Evolutionary conservation across 2,797 vertebrate species (phyloP).

Genomic region (Poeciliopsis presidionis): DNA sequence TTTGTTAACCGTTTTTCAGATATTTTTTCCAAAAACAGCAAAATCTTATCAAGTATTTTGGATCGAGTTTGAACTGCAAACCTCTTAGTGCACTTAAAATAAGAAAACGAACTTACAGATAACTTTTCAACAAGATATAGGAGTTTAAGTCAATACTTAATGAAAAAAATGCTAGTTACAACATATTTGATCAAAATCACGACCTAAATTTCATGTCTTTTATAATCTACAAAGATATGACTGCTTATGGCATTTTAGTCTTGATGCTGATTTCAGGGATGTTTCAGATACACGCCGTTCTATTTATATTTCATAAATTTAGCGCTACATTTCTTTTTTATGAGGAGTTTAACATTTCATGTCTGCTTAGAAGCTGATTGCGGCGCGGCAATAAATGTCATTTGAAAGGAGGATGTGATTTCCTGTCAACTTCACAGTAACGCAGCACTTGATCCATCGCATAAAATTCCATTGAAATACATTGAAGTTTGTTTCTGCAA

Average conservation of each 20-base stretch:
- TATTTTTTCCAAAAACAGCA: too few relatives aligned
- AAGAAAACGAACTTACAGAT: too few relatives aligned
- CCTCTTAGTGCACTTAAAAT: too few relatives aligned
- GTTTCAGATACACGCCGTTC: not conserved
- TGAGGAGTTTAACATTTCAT: not conserved
- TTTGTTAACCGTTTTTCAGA: too few relatives aligned
- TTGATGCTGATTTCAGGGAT: not conserved
- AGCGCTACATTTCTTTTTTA: not conserved
- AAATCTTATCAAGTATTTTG: too few relatives aligned
- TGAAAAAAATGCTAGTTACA: too few relatives aligned
- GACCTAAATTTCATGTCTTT: not conserved
- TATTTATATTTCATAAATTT: not conserved
- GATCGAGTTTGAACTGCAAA: too few relatives aligned
- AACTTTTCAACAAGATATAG: too few relatives aligned
- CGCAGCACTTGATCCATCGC: not conserved
- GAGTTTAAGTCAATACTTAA: too few relatives aligned
- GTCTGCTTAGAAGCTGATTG: too few relatives aligned
- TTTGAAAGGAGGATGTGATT: not conserved
- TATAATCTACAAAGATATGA: not conserved
- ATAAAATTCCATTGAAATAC: not conserved
- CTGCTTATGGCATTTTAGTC: not conserved
- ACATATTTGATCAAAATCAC: not conserved
- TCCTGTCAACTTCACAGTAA: not conserved
- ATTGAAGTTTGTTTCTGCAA: not conserved
- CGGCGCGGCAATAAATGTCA: too few relatives aligned